phyloP scores from a whole-genome alignment of 2,888 invertebrate species.

The Mycalesis mineus region DNA sequence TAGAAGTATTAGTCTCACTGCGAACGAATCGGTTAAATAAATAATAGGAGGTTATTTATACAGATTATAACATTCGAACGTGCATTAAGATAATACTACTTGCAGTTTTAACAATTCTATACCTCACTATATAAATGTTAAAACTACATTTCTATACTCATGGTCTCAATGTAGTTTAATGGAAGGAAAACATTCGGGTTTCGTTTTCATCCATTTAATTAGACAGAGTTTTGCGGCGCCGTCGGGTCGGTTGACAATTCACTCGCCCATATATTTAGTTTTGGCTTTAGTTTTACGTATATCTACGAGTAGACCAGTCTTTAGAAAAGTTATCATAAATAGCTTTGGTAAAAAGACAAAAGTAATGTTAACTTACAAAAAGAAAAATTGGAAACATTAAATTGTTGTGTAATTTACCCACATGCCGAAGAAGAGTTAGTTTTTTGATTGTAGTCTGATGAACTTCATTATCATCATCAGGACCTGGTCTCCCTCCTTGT shows the following conservation, averaged over 20 bases:
- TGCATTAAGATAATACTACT: not conserved
- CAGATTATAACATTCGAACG: not conserved
- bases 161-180: slow-evolving; percentile 51
- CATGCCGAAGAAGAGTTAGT: no score
- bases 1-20: no score
- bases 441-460: no score
- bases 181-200: slow-evolving; percentile 74
- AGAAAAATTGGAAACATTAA: no score
- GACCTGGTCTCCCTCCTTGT: no score
- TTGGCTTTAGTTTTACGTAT: no score
- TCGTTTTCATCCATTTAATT: slow-evolving; percentile 76
- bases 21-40: not conserved
- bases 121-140: not conserved
- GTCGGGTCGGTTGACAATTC: slow-evolving; percentile 51
- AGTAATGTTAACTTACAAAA: no score
- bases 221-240: slow-evolving; percentile 68
- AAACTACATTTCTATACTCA: not conserved
- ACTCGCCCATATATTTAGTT: slow-evolving; percentile 48
- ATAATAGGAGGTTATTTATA: not conserved
- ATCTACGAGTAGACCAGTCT: no score
- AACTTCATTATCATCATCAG: no score
- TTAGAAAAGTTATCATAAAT: no score
- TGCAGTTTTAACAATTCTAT: not conserved
- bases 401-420: no score
- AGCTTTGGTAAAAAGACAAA: no score